Evolutionary conservation across 2,797 vertebrate genomes (phyloP).

Genomic region (Vireo griseus): DNA sequence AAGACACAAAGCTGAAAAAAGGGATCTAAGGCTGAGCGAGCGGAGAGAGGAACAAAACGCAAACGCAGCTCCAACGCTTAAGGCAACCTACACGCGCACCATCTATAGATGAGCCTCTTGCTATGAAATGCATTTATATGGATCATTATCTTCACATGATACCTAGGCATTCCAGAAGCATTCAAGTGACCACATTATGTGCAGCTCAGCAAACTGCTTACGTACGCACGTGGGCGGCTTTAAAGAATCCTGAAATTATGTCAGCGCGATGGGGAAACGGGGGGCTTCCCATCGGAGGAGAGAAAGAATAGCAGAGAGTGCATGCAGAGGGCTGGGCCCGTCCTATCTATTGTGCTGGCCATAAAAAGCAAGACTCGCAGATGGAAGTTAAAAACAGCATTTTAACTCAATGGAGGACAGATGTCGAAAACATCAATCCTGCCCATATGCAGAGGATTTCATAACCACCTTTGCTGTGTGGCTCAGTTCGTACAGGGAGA

Average conservation of each 20-base stretch:
- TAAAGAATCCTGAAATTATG: constrained; percentile 24
- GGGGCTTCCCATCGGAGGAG: background rate
- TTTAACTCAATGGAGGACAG: background rate
- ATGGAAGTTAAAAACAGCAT: background rate
- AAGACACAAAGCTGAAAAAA: background rate
- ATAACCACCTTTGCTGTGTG: background rate
- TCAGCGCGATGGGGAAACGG: background rate
- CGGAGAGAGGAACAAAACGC: background rate
- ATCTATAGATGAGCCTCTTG: constrained; percentile 29
- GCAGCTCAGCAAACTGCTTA: background rate
- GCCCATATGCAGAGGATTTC: background rate
- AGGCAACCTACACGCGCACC: background rate
- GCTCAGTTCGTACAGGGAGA: background rate
- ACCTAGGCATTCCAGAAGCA: constrained; percentile 15
- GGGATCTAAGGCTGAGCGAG: background rate
- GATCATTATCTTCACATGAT: constrained; percentile 46
- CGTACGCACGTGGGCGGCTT: background rate
- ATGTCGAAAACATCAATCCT: background rate
- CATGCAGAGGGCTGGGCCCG: background rate
- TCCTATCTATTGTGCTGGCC: background rate
- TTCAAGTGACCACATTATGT: constrained; percentile 2
- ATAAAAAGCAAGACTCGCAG: background rate
- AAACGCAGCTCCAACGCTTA: background rate
- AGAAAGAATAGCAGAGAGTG: background rate
- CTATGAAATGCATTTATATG: constrained; percentile 14